Conservation (phyloP, 2,113 vertebrate genomes). For the Gnathonemus longibarbis region DNA sequence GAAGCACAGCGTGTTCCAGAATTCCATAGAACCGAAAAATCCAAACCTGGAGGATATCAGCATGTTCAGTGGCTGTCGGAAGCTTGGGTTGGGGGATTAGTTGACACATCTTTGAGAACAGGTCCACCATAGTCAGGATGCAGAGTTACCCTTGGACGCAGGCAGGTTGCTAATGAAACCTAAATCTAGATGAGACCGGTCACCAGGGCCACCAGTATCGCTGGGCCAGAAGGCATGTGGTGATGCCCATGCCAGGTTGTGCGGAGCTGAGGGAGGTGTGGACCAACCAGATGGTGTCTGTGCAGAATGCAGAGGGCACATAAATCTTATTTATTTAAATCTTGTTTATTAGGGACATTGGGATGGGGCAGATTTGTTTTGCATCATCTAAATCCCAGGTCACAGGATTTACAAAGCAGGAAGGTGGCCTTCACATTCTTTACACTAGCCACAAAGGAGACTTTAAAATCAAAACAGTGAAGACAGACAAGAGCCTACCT, state of each 20-base stretch:
- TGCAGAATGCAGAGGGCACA: not conserved
- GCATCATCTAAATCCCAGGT: not conserved
- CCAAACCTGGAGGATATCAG: not conserved
- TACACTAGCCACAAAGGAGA: not conserved
- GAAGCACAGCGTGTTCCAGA: not conserved
- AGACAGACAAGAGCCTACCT: not conserved
- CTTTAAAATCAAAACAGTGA: not conserved
- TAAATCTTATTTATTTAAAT: not conserved
- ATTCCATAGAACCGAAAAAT: not conserved
- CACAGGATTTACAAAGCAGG: not conserved
- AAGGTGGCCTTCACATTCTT: slow-evolving; percentile 13
- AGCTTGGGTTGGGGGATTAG: not conserved
- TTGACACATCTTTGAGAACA: not conserved
- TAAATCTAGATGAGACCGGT: not conserved
- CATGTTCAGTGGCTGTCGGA: not conserved
- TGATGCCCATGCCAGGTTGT: not conserved
- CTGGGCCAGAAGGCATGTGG: not conserved
- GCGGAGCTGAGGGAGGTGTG: not conserved
- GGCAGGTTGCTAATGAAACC: slow-evolving; percentile 15
- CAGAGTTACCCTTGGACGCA: not conserved
- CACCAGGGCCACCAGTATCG: not conserved
- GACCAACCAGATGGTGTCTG: not conserved
- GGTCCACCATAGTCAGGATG: not conserved
- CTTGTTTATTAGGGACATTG: not conserved
- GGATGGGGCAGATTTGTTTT: not conserved